Evolutionary conservation across 2,797 vertebrate genomes (phyloP).

Genomic region (Acanthopagrus latus): DNA sequence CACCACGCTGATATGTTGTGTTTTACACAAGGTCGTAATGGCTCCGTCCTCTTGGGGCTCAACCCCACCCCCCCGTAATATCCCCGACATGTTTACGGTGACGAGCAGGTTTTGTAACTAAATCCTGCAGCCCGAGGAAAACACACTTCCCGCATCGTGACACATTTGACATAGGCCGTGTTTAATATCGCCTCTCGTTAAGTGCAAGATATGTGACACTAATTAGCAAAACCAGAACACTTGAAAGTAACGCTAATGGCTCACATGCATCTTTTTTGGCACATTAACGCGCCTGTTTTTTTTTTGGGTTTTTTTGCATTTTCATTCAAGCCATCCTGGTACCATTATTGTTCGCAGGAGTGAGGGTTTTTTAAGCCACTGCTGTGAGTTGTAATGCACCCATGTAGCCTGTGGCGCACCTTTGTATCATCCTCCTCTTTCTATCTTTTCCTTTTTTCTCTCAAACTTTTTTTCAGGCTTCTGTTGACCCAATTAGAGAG

Average conservation of each 20-base stretch:
- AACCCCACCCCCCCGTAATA: constrained; percentile 38
- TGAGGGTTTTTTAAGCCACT: constrained; percentile 27
- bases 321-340: constrained; percentile 43
- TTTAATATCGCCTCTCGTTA: constrained; percentile 42
- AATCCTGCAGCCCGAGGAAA: constrained; percentile 31
- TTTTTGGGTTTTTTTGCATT: constrained; percentile 31
- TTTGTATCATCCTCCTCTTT: constrained; percentile 46
- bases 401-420: constrained; percentile 50
- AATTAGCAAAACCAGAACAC: constrained; percentile 55
- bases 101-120: constrained; percentile 45
- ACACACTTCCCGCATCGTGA: constrained; percentile 35
- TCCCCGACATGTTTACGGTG: constrained; percentile 49
- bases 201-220: constrained; percentile 23
- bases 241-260: constrained; percentile 62
- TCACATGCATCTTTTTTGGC: constrained; percentile 49
- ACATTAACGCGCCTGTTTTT: constrained; percentile 41
- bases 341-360: constrained; percentile 47
- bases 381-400: constrained; percentile 33
- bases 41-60: constrained; percentile 49
- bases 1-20: constrained; percentile 55
- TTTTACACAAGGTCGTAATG: constrained; percentile 59
- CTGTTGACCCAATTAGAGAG: constrained; percentile 77
- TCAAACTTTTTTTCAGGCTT: constrained; percentile 63
- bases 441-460: constrained; percentile 48
- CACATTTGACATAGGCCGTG: constrained; percentile 31